Percentiles rank a stretch among this genome's conserved stretches.
phyloP scores from a whole-genome alignment of 2,113 vertebrate species.

The Eurystomus gularis region DNA sequence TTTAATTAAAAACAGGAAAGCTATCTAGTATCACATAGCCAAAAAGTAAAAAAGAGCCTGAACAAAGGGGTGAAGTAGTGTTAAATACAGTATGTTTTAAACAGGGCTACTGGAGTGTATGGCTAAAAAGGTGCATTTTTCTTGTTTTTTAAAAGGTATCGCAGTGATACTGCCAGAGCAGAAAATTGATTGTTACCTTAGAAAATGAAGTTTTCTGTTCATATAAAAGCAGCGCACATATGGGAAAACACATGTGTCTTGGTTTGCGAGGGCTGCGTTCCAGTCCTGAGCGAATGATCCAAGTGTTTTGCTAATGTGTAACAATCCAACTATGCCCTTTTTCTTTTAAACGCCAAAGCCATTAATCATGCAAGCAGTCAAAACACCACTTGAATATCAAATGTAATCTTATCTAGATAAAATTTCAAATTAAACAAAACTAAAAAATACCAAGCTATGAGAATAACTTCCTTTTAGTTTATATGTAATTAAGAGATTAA shows the following conservation, averaged over 20 bases:
- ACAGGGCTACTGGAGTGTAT: neutral
- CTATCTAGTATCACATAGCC: neutral
- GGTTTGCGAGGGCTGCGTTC: neutral
- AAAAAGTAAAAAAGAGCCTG: neutral
- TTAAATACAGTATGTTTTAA: neutral
- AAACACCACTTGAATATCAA: neutral
- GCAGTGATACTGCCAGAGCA: neutral
- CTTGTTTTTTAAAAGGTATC: neutral
- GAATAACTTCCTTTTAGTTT: neutral
- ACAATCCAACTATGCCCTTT: conserved; percentile 10
- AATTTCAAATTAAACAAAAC: neutral
- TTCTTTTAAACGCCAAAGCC: neutral
- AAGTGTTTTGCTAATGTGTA: neutral
- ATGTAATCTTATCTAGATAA: neutral
- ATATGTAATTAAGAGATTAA: conserved; percentile 7
- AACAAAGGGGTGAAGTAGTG: neutral
- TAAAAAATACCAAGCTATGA: neutral
- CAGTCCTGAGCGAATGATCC: neutral
- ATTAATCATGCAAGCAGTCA: neutral
- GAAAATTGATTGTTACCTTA: neutral
- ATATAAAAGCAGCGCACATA: neutral
- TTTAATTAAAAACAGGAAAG: neutral
- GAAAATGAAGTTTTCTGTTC: neutral
- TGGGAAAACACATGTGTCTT: neutral
- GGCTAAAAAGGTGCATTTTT: neutral